Conservation (phyloP, 2,797 vertebrate genomes). For the Myotis vivesi region DNA sequence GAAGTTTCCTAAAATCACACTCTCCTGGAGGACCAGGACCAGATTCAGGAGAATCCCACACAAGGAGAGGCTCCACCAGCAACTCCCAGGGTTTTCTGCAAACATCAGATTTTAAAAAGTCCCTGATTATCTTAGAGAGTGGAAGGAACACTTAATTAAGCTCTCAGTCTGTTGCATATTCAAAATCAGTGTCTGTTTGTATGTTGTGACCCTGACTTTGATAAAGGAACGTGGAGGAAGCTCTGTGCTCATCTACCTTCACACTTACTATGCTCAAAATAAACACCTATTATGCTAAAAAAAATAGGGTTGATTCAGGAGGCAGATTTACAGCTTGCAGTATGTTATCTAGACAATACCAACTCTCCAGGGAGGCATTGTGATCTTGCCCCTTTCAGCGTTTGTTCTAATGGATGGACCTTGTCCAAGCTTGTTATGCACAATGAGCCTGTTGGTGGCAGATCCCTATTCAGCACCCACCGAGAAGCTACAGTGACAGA, state of each 20-base stretch:
- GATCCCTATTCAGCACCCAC: slow-evolving; percentile 10
- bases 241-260: slow-evolving; percentile 58
- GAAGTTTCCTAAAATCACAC: neutral
- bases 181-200: slow-evolving; percentile 53
- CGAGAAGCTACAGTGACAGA: neutral
- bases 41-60: neutral
- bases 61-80: neutral
- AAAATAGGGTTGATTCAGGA: slow-evolving; percentile 69
- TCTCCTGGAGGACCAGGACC: neutral
- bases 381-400: slow-evolving; percentile 63
- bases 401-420: slow-evolving; percentile 71
- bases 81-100: neutral
- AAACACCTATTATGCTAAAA: neutral
- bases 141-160: neutral
- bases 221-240: slow-evolving; percentile 58
- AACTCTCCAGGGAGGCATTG: slow-evolving; percentile 74
- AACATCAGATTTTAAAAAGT: neutral
- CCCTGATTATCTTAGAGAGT: neutral
- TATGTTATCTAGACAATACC: slow-evolving; percentile 75
- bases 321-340: slow-evolving; percentile 73
- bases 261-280: slow-evolving; percentile 53
- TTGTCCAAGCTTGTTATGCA: slow-evolving; percentile 50
- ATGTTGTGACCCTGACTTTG: slow-evolving; percentile 22
- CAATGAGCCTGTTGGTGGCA: neutral
- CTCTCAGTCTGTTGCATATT: neutral